phyloP scores from a whole-genome alignment of 1,140 invertebrate species.

The Drosophila nigromelanica region DNA sequence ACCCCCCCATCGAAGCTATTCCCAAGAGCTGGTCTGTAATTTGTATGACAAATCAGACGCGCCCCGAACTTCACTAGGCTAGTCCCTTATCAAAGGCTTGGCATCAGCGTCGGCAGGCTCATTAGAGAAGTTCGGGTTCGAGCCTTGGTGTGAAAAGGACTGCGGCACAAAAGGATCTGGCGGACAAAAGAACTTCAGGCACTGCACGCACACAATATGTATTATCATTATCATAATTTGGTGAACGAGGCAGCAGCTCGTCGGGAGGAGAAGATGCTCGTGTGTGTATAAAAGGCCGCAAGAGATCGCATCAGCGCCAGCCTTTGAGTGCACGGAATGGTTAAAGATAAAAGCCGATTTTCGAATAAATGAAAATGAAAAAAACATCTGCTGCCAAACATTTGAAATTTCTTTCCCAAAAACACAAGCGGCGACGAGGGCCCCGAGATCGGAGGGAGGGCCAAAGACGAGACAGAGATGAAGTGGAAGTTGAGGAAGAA shows the following conservation, averaged over 20 bases:
- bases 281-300: slow-evolving; percentile 23
- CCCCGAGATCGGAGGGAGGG: not conserved
- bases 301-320: slow-evolving; percentile 51
- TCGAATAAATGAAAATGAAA: slow-evolving; percentile 44
- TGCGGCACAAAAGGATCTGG: slow-evolving; percentile 33
- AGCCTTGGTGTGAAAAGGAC: slow-evolving; percentile 50
- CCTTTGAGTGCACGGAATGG: slow-evolving; percentile 44
- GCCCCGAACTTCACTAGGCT: slow-evolving; percentile 24
- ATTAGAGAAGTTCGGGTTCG: slow-evolving; percentile 27
- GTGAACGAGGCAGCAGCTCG: slow-evolving; percentile 27
- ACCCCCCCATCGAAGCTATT: slow-evolving; percentile 5
- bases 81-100: slow-evolving; percentile 39
- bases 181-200: slow-evolving; percentile 8
- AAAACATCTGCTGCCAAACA: slow-evolving; percentile 66
- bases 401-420: slow-evolving; percentile 55
- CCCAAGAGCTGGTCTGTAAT: slow-evolving; percentile 17
- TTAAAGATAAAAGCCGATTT: slow-evolving; percentile 62
- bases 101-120: slow-evolving; percentile 40
- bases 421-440: slow-evolving; percentile 12
- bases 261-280: slow-evolving; percentile 18
- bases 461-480: not conserved
- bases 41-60: slow-evolving; percentile 49
- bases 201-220: slow-evolving; percentile 28
- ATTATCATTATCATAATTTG: slow-evolving; percentile 63
- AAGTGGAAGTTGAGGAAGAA: slow-evolving; percentile 14